A percentile compares a stretch with the other conserved stretches of the same genome.
Conservation (phyloP, 92 coral and sea anemone species). For the Diadumene lineata region DNA sequence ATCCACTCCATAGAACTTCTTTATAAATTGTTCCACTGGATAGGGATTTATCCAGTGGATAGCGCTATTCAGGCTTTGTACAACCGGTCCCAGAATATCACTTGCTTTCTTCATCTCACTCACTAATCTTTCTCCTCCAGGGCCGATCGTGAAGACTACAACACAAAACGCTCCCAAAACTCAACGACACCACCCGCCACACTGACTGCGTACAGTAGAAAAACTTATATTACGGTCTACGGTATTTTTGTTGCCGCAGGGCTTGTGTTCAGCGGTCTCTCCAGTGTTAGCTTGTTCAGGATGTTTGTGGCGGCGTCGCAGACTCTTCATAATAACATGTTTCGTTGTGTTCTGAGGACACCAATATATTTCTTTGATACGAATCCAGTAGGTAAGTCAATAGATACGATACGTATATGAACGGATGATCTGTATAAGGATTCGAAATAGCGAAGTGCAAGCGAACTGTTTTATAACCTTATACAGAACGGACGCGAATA, state of each 20-base stretch:
- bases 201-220: conserved; percentile 24
- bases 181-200: neutral
- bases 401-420: neutral
- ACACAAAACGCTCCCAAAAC: neutral
- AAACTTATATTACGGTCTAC: conserved; percentile 62
- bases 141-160: conserved; percentile 73
- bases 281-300: conserved; percentile 49
- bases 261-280: conserved; percentile 38
- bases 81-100: too few species aligned
- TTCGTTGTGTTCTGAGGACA: conserved; percentile 68
- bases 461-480: too few species aligned
- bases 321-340: conserved; percentile 83
- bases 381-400: conserved; percentile 90
- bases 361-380: conserved; percentile 93
- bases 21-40: too few species aligned
- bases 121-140: conserved; percentile 28
- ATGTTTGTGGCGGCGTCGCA: conserved; percentile 74
- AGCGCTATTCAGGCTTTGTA: too few species aligned
- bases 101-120: too few species aligned
- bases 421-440: neutral
- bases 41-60: too few species aligned
- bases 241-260: conserved; percentile 54
- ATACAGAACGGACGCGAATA: too few species aligned
- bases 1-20: too few species aligned
- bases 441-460: too few species aligned